Base-by-base conservation (phyloP, 2,888 invertebrate genomes). In the Oligia latruncula region DNA sequence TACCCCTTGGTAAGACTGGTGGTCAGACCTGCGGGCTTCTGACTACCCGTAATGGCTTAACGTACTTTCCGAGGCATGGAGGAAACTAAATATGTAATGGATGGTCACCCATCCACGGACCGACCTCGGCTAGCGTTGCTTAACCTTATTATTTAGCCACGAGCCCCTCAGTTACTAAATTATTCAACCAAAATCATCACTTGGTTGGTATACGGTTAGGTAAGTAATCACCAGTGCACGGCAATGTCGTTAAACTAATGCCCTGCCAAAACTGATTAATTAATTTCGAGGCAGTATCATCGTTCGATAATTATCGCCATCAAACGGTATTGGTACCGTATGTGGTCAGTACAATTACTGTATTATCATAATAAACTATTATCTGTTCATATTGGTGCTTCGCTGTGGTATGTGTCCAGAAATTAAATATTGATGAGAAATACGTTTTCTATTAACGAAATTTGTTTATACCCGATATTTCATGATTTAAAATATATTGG, bases 231-330 rank as follows among this genome's bases (percentile, higher is more conserved):
- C 4, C 20, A n/a, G 5, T 9, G 46, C 46, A 43, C 40, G 15
- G 17, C 29, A 23, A 52, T 60, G 4, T 17, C 13, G 40, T 68
- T 68, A 62, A 29, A 52, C 9, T 43, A 62, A 29, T 67, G 79
- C 40, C n/a, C 40, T 29, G 29, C 40, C 58, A 49, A 78, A 66
- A 49, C n/a, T 4, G 55, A 78, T 67, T 20, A 43, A 78, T 67
- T 78, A 67, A 78, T 78, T 60, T 78, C 29, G 5, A 40, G 29
- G 49, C 60, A 62, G 13, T 60, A 43, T 52, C 17, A 52, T 79
- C 11, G 17, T 52, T 52, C 2, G 23, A 29, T 78, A 60, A 60
- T 78, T 58, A 67, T 17, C 60, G 6, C 35, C 13, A 74, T 74
- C 74, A 23, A 35, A 35, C 35, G 3, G 5, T 55, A 43, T 29